These are phyloP conservation scores for Lordiphosa mommai DNA, from an alignment of 1,140 invertebrate genomes.

Conservation along the genomic window DNA sequence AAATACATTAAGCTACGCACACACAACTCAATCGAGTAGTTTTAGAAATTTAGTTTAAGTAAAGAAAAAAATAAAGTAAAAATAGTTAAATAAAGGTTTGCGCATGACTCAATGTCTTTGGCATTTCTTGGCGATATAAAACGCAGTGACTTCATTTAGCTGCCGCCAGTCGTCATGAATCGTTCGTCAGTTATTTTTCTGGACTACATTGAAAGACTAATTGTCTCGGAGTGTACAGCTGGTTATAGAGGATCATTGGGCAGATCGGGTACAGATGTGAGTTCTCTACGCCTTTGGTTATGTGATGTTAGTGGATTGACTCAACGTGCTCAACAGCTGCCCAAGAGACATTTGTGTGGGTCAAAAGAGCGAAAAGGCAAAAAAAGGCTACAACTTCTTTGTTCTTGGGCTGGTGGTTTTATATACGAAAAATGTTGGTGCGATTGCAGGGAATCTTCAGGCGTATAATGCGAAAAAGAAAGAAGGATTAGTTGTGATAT, in stretches of 20 bases:
- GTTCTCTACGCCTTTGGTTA: slow-evolving; percentile 33
- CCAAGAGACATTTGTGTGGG: neutral
- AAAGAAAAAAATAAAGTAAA: neutral
- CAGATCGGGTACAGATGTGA: slow-evolving; percentile 13
- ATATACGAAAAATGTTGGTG: neutral
- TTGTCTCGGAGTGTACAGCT: slow-evolving; percentile 17
- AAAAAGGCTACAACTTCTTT: neutral
- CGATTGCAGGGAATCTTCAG: neutral
- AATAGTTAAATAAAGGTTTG: neutral
- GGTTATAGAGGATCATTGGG: neutral
- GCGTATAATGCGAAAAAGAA: neutral
- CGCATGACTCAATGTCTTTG: too few relatives aligned
- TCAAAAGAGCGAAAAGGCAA: neutral
- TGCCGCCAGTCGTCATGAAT: slow-evolving; percentile 33
- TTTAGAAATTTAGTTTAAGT: neutral
- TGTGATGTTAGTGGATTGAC: slow-evolving; percentile 1
- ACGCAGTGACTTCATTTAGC: slow-evolving; percentile 10
- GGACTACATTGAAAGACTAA: slow-evolving; percentile 36
- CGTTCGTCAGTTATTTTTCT: slow-evolving; percentile 39
- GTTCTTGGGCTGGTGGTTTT: neutral
- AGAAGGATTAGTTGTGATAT: neutral
- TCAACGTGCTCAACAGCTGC: neutral
- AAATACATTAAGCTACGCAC: neutral
- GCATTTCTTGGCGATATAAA: neutral
- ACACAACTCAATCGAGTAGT: neutral